These are phyloP conservation scores for Climacteris rufus DNA, from an alignment of 2,113 vertebrate species.

Conservation along the genomic window DNA sequence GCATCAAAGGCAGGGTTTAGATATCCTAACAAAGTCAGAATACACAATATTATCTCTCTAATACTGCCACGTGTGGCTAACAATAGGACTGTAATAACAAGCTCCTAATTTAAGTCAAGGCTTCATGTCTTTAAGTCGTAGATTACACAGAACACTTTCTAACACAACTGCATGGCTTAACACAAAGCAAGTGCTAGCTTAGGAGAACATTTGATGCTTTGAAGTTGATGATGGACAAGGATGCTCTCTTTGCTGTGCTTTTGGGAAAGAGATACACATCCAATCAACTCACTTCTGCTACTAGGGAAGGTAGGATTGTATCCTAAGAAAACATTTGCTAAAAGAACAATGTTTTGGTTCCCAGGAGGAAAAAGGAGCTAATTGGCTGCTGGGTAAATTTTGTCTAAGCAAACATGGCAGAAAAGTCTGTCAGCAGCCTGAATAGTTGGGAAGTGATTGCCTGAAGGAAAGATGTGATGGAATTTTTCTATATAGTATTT, in stretches of 20 bases:
- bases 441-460: background rate
- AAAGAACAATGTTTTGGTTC: constrained; percentile 22
- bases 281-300: background rate
- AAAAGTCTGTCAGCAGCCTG: background rate
- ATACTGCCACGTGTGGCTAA: background rate
- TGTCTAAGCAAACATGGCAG: constrained; percentile 2
- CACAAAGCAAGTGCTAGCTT: background rate
- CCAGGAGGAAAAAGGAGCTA: background rate
- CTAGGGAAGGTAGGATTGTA: background rate
- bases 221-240: background rate
- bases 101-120: background rate
- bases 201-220: constrained; percentile 10
- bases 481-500: background rate
- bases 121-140: background rate
- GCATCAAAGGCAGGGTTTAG: background rate
- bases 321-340: constrained; percentile 13
- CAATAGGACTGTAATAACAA: constrained; percentile 17
- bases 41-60: background rate
- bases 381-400: background rate
- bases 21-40: background rate
- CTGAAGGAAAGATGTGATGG: background rate
- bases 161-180: background rate
- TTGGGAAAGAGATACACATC: background rate
- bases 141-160: background rate
- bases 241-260: background rate